Base-by-base conservation (phyloP, 30 jellyfish, hydroid and myxozoan genomes). In the Morbakka virulenta region DNA sequence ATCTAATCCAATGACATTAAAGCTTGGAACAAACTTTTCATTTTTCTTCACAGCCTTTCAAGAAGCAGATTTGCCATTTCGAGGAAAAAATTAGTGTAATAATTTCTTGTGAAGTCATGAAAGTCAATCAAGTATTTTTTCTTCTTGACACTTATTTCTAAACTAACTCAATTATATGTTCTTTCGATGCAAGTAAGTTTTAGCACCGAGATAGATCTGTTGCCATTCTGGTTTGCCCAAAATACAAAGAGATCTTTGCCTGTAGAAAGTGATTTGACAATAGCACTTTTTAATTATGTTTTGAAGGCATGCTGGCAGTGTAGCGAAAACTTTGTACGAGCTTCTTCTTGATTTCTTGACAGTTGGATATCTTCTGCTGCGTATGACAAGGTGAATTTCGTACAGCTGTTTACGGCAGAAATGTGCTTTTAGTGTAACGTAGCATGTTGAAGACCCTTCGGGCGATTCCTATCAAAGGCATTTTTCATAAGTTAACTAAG, bases 271-370 rank as follows among this genome's bases (percentile, higher is more conserved):
- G 32, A 24, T 52, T 67, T 29, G 1, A 31, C 66, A 3, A 62
- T 53, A 0, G 32, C 87, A 2, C 1, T 2, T 26, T 33, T 26
- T 27, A 26, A 50, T 17, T 24, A n/a, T n/a, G 23, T 61, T 4
- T 77, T 63, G 4, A 62, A 50, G 2, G 76, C 85, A 26, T 79
- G 86, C 2, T 1, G 28, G 85, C 86, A 26, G 49, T 79, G 90
- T 20, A 65, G 86, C 28, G 67, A 14, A 2, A 79, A 25, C 73
- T 79, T 67, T 50, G 85, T 79, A 34, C 67, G 84, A 0, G 87
- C 86, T 48, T 65, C 86, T 47, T 79, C 86, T 47, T 79, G 86
- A 62, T 79, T 49, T 61, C 78, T 64, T 50, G 62, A 1, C 13
- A 67, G 79, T 32, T 53, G 31, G 25, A 3, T n/a, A 3, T 53